phyloP scores from a whole-genome alignment of 37 sponge, comb jelly and placozoan species.

The Chondrilla cf. caribensis region DNA sequence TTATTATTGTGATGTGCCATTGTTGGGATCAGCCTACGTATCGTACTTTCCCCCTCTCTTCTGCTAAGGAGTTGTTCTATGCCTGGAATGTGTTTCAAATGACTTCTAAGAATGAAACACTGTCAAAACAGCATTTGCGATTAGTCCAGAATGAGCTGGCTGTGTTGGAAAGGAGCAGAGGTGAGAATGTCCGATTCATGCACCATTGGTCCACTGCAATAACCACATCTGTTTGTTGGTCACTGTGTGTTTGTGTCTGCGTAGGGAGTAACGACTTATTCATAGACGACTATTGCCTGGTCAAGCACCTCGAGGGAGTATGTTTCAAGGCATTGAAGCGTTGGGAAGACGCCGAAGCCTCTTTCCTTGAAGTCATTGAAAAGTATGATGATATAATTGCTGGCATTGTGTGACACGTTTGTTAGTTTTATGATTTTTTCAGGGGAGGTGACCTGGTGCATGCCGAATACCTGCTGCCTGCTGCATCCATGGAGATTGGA shows the following conservation, averaged over 20 bases:
- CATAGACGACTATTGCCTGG: conserved; percentile 62
- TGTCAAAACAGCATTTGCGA: conserved; percentile 24
- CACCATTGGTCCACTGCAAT: too few species aligned
- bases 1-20: too few species aligned
- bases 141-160: conserved; percentile 26
- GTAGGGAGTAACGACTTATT: not conserved
- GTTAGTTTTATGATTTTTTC: not conserved
- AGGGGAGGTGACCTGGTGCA: conserved; percentile 39
- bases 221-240: too few species aligned
- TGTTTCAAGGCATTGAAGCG: conserved; percentile 38
- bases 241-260: too few species aligned
- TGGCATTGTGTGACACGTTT: too few species aligned
- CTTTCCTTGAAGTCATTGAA: conserved; percentile 37
- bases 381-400: conserved; percentile 18
- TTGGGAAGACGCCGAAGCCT: conserved; percentile 52
- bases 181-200: too few species aligned
- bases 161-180: too few species aligned
- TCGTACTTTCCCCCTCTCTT: not conserved
- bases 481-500: conserved; percentile 66
- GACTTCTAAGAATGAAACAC: conserved; percentile 24
- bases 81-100: conserved; percentile 69
- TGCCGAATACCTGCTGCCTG: conserved; percentile 59
- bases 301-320: conserved; percentile 60
- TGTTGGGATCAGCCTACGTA: too few species aligned
- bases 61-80: conserved; percentile 73